Evolutionary conservation across 2,888 invertebrate genomes (phyloP), one percentile per base, ranked within the genome.

Genomic region (Molorchus minor): DNA sequence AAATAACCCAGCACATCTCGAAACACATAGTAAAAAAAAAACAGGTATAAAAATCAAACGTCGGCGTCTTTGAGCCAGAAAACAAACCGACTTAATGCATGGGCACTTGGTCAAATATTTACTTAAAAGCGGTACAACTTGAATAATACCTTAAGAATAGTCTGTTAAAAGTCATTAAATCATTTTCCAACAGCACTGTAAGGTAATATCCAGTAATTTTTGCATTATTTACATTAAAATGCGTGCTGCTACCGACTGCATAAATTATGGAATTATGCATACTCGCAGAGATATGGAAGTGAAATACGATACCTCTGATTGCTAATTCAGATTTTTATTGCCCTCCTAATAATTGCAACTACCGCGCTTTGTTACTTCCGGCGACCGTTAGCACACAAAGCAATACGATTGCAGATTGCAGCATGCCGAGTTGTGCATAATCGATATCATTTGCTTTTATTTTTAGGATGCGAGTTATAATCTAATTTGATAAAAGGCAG

Each of bases 391-490:
- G 25, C 17, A 45, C 16, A 45, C 45, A 17, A 30, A 45, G 17
- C 25, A n/a, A n/a, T n/a, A n/a, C n/a, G n/a, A n/a, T n/a, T n/a
- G 30, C 29, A 2, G 13, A 45, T 45, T 61, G 64, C 52, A 61
- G 52, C 54, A 55, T 56, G 53, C 64, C n/a, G n/a, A 64, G 64
- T 52, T 58, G 64, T 56, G 30, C 56, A 56, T 64, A 64, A 64
- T 61, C 58, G 58, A 64, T 61, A 60, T n/a, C n/a, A n/a, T n/a
- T n/a, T n/a, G n/a, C n/a, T n/a, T n/a, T n/a, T n/a, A n/a, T n/a
- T n/a, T n/a, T n/a, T n/a, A n/a, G n/a, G n/a, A n/a, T n/a, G n/a
- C n/a, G n/a, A n/a, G n/a, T n/a, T n/a, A n/a, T n/a, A n/a, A n/a
- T n/a, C n/a, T n/a, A n/a, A n/a, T n/a, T n/a, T n/a, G n/a, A n/a